Evolutionary conservation across 2,113 vertebrate species (phyloP), one percentile per base, ranked within the genome.

Genomic region (Talpa occidentalis): DNA sequence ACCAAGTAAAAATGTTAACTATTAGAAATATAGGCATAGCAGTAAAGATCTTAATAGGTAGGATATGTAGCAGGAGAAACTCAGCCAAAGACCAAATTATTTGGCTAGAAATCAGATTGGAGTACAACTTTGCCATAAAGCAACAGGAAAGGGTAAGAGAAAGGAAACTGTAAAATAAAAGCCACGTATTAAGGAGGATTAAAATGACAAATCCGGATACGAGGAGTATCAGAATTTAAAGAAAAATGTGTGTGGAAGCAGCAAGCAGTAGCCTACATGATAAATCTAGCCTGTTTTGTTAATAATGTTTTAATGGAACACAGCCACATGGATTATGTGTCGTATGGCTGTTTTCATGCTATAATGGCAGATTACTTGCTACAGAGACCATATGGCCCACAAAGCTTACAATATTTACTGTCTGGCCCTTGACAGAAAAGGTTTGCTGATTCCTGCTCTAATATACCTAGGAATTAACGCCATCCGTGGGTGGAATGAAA

Each of bases 11-110:
- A 95, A 88, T 83, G n/a, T 52, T 73, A 66, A 93, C 64, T 91
- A 49, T 93, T 56, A 96, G 83, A 88, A 85, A 77, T n/a, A 85
- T 81, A 64, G 79, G 90, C 40, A 88, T 76, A 81, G 30, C 62
- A 90, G 80, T 91, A 90, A 95, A 80, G 88, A 88, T 85, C 44
- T 92, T 79, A 96, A 81, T 52, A 85, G 73, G 32, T 95, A 94
- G 22, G 21, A 69, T 66, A 90, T 15, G 9, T 49, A 88, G 74
- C 28, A 84, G 24, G 37, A 94, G 37, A 16, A 77, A 79, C 56
- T 64, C 6, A 62, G 73, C 35, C 74, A 96, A 95, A 94, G 22
- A 95, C 35, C 70, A 88, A 69, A 94, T 90, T 90, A 92, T n/a
- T n/a, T 70, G 32, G 12, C 44, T 84, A 90, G 52, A 78, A 90